These are phyloP conservation scores for Otolemur crassicaudatus DNA, from an alignment of 2,797 vertebrate genomes.

Conservation along the genomic window DNA sequence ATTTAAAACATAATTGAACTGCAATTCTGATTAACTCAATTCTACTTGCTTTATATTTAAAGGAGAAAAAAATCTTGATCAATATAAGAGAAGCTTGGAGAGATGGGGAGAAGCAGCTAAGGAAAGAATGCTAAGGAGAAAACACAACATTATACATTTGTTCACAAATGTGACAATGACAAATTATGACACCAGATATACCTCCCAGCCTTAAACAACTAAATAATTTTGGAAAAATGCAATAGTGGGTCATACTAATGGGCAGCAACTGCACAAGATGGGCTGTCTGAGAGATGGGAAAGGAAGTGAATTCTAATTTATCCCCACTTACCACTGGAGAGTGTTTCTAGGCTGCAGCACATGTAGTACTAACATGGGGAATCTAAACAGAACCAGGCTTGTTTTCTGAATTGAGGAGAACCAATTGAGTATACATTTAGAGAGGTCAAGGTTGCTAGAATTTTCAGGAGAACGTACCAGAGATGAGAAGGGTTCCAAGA, in stretches of 20 bases:
- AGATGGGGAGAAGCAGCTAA: neutral
- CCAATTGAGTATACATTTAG: neutral
- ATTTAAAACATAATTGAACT: neutral
- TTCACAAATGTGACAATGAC: neutral
- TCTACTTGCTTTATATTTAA: neutral
- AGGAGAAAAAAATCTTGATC: neutral
- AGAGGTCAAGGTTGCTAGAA: neutral
- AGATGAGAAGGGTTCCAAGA: neutral
- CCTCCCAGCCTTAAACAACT: neutral
- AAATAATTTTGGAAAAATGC: neutral
- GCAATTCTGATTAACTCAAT: neutral
- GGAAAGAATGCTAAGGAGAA: neutral
- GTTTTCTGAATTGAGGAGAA: neutral
- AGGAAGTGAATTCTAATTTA: neutral
- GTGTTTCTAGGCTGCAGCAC: neutral
- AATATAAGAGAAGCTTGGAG: neutral
- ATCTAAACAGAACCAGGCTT: neutral
- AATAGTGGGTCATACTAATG: neutral
- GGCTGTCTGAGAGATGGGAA: neutral
- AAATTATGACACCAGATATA: neutral
- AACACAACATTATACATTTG: neutral
- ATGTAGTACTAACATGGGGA: too few relatives aligned
- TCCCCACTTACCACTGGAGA: neutral
- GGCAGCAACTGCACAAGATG: neutral
- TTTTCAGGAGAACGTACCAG: neutral